Conservation (phyloP, 2,888 invertebrate genomes). For the Pterostichus madidus region DNA sequence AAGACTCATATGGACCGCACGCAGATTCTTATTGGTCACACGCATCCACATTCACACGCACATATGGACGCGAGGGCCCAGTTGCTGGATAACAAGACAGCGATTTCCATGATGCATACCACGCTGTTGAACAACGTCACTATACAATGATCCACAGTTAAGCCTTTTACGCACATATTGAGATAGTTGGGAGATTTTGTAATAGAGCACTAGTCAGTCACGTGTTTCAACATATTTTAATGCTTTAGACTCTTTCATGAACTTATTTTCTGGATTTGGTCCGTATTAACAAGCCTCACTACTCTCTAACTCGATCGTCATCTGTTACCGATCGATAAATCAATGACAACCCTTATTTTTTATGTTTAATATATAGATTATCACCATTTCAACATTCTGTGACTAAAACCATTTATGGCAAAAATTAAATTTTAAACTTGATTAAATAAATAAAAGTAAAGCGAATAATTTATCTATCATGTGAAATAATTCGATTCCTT, state of each 20-base stretch:
- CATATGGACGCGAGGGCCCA: slow-evolving; percentile 46
- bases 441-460: no score
- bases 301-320: no score
- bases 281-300: background rate
- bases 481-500: no score
- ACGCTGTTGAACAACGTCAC: slow-evolving; percentile 60
- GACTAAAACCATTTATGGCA: no score
- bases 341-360: no score
- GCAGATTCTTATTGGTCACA: slow-evolving; percentile 56
- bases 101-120: slow-evolving; percentile 63
- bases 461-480: no score
- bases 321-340: no score
- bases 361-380: no score
- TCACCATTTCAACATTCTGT: no score
- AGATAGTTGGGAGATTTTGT: slow-evolving; percentile 39
- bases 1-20: slow-evolving; percentile 72
- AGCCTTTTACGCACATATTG: slow-evolving; percentile 29
- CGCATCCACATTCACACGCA: slow-evolving; percentile 42
- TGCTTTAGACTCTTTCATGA: slow-evolving; percentile 16
- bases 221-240: slow-evolving; percentile 49
- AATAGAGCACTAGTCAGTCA: slow-evolving; percentile 54
- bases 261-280: slow-evolving; percentile 7
- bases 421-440: no score
- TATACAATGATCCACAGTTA: slow-evolving; percentile 58
- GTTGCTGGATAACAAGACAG: slow-evolving; percentile 61